A percentile compares a stretch with the other conserved stretches of the same genome.
These are phyloP conservation scores for Melierax canorus DNA, from an alignment of 2,113 vertebrate genomes.

Conservation along the genomic window DNA sequence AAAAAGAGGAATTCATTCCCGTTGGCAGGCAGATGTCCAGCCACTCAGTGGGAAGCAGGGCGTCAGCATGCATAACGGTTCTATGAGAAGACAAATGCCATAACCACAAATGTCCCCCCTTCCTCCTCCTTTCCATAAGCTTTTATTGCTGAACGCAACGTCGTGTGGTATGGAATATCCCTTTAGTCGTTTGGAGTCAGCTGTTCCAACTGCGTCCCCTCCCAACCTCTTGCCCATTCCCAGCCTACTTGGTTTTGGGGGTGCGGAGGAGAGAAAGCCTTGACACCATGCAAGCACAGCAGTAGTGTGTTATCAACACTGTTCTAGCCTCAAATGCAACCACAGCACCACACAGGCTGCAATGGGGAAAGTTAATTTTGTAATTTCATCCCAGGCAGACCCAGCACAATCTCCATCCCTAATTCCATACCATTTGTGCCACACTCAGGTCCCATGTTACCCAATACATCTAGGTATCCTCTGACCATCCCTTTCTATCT, in stretches of 20 bases:
- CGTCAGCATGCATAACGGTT: accelerated
- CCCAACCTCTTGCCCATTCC: neutral
- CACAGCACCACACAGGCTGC: neutral
- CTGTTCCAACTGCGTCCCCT: neutral
- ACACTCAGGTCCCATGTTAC: neutral
- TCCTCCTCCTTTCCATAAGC: neutral
- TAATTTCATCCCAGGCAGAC: neutral
- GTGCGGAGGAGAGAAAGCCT: neutral
- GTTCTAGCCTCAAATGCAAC: neutral
- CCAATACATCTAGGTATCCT: neutral
- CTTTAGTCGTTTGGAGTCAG: neutral
- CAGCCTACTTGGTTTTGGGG: neutral
- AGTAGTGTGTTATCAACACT: too few species aligned
- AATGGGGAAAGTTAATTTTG: neutral
- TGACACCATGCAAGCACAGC: neutral
- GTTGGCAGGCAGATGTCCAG: neutral
- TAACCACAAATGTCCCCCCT: neutral
- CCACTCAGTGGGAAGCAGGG: neutral
- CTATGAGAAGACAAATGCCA: neutral
- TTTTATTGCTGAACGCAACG: neutral
- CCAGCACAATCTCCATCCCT: neutral
- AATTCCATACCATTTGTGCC: neutral
- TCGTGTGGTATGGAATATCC: neutral
- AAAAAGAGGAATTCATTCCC: neutral
- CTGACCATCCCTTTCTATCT: neutral